phyloP scores from a whole-genome alignment of 2,888 invertebrate species.

The Oligia latruncula region DNA sequence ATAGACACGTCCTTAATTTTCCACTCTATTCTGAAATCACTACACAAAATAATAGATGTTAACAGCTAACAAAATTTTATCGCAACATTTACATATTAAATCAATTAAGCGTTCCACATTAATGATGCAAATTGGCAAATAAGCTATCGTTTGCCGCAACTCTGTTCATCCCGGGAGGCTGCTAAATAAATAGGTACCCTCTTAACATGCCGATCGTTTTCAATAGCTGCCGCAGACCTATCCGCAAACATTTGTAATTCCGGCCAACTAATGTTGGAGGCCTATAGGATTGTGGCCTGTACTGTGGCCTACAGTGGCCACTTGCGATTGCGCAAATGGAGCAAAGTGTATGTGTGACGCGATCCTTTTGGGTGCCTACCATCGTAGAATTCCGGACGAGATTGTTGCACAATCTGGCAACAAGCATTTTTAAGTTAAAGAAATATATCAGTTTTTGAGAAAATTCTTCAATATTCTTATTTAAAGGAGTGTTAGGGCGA shows the following conservation, averaged over 20 bases:
- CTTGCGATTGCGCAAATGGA: conserved; percentile 1
- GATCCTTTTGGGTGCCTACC: background rate
- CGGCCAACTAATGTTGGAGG: conserved; percentile 43
- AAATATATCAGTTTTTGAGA: background rate
- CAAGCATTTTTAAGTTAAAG: background rate
- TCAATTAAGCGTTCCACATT: conserved; percentile 83
- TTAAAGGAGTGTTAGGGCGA: too few relatives aligned
- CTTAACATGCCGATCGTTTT: conserved; percentile 76
- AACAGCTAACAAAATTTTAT: conserved; percentile 73
- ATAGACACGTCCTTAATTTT: conserved; percentile 33
- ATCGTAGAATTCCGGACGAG: background rate
- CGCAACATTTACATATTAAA: conserved; percentile 82
- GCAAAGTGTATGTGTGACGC: conserved; percentile 2
- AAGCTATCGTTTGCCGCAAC: conserved; percentile 81
- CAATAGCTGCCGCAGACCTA: conserved; percentile 72
- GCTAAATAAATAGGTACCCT: conserved; percentile 80
- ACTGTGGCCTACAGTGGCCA: background rate
- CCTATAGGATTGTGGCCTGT: conserved; percentile 41
- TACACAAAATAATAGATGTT: conserved; percentile 48
- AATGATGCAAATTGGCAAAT: conserved; percentile 88
- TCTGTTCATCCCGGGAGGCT: conserved; percentile 77
- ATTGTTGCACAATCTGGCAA: background rate
- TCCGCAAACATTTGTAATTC: conserved; percentile 72
- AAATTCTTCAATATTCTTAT: too few relatives aligned
- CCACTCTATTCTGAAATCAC: conserved; percentile 31